Evolutionary conservation across 2,888 invertebrate genomes (phyloP), one percentile per base, ranked within the genome.

Genomic region (Azorinus chamasolen): DNA sequence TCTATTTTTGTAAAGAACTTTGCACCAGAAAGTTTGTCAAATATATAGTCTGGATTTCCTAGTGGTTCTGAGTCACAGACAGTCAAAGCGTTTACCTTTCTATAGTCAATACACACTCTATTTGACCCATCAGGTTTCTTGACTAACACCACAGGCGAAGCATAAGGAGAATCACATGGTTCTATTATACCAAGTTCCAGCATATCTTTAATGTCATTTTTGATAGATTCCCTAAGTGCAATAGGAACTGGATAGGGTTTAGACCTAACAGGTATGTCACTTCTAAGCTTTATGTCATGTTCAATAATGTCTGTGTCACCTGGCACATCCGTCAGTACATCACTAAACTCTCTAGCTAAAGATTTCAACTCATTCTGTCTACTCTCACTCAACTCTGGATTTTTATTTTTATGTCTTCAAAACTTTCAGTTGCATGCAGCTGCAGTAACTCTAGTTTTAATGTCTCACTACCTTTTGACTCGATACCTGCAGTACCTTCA

Each of bases 31-130:
- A 83, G 22, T 18, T 79, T 68, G 2, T 65, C 58, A 79, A 85
- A 83, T 5, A 87, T 79, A 24, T 74, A 72, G 10, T 85, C 86
- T 10, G 61, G 27, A 41, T 80, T 73, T 6, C 69, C 71, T 50
- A 87, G 78, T 6, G 85, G 83, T 57, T 86, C 88, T 10, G 73
- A 62, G 54, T 84, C 84, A 73, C 80, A 86, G 2, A 73, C 54
- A 3, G 83, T 81, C 2, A 79, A 43, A 14, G 48, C 51, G 51
- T 87, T 88, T 4, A 83, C 22, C 20, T 27, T 53, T 22, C 85
- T 45, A 39, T 75, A 80, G 63, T 87, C 83, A 43, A 84, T 74
- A 62, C 81, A 83, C 43, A 83, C 78, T 25, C 85, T 59, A 39
- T 61, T 73, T 1, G 64, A 55, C 2, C 65, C 59, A 63, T 81